Conservation (phyloP, 2,797 vertebrate species). For the Platalea minor region DNA sequence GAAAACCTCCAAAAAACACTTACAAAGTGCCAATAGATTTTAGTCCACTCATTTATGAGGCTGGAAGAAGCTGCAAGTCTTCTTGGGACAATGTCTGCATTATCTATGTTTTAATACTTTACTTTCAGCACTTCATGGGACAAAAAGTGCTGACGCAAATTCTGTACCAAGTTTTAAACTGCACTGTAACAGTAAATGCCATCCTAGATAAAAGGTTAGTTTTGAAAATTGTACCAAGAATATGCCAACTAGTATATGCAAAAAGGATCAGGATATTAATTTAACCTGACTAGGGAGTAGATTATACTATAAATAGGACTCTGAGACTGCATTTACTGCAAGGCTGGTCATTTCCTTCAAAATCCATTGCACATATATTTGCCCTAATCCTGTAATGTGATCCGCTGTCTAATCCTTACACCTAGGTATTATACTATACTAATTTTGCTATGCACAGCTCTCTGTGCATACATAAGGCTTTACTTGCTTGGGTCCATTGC, state of each 20-base stretch:
- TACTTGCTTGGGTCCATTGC: neutral
- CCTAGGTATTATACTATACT: neutral
- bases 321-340: slow-evolving; percentile 3
- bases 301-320: slow-evolving; percentile 59
- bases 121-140: neutral
- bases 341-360: slow-evolving; percentile 7
- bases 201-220: slow-evolving; percentile 25
- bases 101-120: neutral
- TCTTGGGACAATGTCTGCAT: neutral
- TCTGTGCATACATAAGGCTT: neutral
- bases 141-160: slow-evolving; percentile 44
- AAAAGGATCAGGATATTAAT: slow-evolving; percentile 52
- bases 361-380: neutral
- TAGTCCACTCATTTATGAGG: neutral
- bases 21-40: neutral
- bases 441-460: neutral
- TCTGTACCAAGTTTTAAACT: neutral
- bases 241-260: slow-evolving; percentile 11
- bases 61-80: neutral
- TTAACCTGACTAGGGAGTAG: slow-evolving; percentile 32
- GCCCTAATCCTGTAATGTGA: slow-evolving; percentile 25
- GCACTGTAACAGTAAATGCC: slow-evolving; percentile 28
- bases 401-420: slow-evolving; percentile 11
- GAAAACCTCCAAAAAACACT: neutral
- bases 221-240: slow-evolving; percentile 26